Evolutionary conservation across 2,113 vertebrate species (phyloP), one percentile per base, ranked within the genome.

Genomic region (Halcyon malimbica): DNA sequence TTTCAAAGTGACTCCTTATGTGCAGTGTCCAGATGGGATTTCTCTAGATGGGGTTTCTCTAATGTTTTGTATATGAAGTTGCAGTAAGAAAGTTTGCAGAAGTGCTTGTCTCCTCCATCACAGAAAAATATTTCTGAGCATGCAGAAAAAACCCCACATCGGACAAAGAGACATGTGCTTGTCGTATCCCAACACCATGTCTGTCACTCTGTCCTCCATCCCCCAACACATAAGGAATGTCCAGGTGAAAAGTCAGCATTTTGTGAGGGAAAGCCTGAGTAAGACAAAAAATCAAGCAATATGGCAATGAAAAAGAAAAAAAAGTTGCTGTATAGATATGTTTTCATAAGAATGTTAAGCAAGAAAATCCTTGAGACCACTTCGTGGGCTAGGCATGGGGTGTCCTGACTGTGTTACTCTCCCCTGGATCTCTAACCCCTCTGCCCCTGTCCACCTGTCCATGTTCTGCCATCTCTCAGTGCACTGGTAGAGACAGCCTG

Each of bases 401-500:
- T 23, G 42, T 20, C 8, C 19, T n/a, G 15, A 13, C 12, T 42
- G 13, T 2, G 1, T 35, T 65, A n/a, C 21, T 77, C 9, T 60
- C 3, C 37, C 23, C 21, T 59, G 33, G 19, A 28, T 46, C 42
- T 51, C 63, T 44, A 68, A 9, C 5, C 16, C 41, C 17, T 59
- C 50, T 41, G 28, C 33, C 23, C 6, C 24, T 26, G 13, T 35
- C n/a, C 9, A 4, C 12, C 35, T 23, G 11, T 7, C 31, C 15
- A 1, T 11, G 31, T 25, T 59, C 57, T 71, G 46, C 8, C 31
- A 26, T 35, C 59, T 67, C 5, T 1, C 11, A 54, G 21, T 50
- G 48, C 41, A 19, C 9, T 1, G 0, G 4, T 0, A 39, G 13
- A 69, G 28, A 9, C 39, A 60, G 9, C 53, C 4, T 9, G 19